Base-by-base conservation (phyloP, 2,888 invertebrate genomes). In the Nomada ruficornis region DNA sequence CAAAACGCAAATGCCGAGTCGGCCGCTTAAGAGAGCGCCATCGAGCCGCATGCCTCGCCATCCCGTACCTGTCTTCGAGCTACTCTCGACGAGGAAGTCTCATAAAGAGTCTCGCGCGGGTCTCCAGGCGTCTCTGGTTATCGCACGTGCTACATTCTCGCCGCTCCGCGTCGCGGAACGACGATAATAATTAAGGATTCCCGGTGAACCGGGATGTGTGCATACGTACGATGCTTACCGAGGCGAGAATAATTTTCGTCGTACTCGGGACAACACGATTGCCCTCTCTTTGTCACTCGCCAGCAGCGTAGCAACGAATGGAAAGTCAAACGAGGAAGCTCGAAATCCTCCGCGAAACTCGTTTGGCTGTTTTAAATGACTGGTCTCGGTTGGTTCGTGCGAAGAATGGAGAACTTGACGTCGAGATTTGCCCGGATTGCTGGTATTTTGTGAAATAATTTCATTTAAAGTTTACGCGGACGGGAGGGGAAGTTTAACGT, bases 131-230 rank as follows among this genome's bases (percentile, higher is more conserved):
- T 83, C 79, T 67, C 77, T 67, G 83, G 80, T 77, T 86, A 81
- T 84, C 84, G 72, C 76, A 62, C 74, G 65, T 23, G 75, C 74
- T 81, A 78, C 76, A 76, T 78, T 70, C 75, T 72, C 75, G 65
- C 69, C 65, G 73, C 74, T 73, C 64, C 65, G 74, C 71, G 65
- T 65, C 70, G 75, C 60, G 60, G 76, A 74, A 82, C 62, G 73
- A 75, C 78, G 80, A 85, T 86, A 85, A 86, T 86, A 86, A 86
- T 86, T 86, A 86, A 86, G 83, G 85, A 77, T 83, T 78, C 74
- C 57, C 77, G 59, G 71, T 71, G 82, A 68, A 74, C 65, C 81
- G 62, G 78, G 68, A 77, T 68, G 59, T 62, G 71, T 69, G 73
- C 63, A 71, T 78, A 74, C 59, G 75, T 52, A 72, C 55, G 72